phyloP scores from a whole-genome alignment of 2,888 invertebrate genomes.

The Oxytorus armatus region DNA sequence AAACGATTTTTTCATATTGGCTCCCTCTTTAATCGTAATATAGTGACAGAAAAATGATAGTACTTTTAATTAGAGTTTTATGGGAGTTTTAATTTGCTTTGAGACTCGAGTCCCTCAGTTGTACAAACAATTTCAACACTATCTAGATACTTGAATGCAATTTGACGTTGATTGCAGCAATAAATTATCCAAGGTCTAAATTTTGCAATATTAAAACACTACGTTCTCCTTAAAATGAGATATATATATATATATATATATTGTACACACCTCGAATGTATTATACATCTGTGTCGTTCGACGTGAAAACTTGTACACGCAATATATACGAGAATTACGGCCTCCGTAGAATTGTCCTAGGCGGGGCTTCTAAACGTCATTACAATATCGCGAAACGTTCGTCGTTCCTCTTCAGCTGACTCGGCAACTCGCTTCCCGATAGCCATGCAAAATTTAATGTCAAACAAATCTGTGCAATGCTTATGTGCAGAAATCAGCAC shows the following conservation, averaged over 20 bases:
- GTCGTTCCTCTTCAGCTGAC: conserved; percentile 54
- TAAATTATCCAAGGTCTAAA: conserved; percentile 2
- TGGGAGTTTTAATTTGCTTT: neutral
- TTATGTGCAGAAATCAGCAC: conserved; percentile 21
- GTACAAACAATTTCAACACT: neutral
- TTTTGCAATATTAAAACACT: conserved; percentile 17
- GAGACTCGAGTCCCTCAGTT: no score
- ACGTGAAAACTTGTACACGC: conserved; percentile 51
- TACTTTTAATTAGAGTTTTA: neutral
- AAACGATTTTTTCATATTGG: no score
- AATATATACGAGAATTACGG: no score
- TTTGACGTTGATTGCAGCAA: conserved; percentile 1
- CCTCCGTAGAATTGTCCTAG: conserved; percentile 38
- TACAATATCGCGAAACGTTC: conserved; percentile 55
- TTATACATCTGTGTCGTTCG: conserved; percentile 13
- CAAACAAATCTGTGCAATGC: conserved; percentile 36
- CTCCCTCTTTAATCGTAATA: no score
- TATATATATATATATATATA: neutral
- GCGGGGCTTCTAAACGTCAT: conserved; percentile 61
- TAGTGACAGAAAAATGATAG: conserved; percentile 4
- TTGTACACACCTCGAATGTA: neutral
- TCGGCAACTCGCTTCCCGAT: conserved; percentile 45
- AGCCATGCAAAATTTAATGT: conserved; percentile 21
- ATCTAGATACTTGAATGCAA: conserved; percentile 1
- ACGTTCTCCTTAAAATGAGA: neutral